phyloP scores from a whole-genome alignment of 1,140 invertebrate species.

The Aphelinus atriplicis region DNA sequence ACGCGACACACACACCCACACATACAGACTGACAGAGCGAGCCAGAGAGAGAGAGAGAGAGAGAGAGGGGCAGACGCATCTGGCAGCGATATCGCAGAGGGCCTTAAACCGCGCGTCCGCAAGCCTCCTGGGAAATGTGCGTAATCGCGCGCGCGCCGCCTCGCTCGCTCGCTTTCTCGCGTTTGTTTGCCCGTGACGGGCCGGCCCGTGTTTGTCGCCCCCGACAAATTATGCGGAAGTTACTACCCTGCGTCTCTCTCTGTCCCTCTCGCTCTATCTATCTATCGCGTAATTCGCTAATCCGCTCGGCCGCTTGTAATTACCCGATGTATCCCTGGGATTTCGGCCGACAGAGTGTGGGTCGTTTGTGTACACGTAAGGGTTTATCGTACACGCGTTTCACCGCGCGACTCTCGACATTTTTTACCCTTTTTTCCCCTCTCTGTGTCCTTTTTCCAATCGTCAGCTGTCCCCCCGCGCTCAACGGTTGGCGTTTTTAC shows the following conservation, averaged over 20 bases:
- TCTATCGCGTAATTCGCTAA: neutral
- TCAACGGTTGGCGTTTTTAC: too few species aligned
- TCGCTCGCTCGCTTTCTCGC: constrained; percentile 52
- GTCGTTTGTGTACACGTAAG: too few species aligned
- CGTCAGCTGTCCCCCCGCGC: too few species aligned
- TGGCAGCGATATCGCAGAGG: constrained; percentile 29
- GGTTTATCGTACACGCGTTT: too few species aligned
- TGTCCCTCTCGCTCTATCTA: neutral
- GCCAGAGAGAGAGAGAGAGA: constrained; percentile 8
- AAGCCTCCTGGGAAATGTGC: constrained; percentile 61
- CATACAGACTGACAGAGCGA: too few species aligned
- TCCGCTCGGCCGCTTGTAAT: too few species aligned
- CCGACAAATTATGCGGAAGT: constrained; percentile 16
- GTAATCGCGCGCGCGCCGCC: constrained; percentile 61
- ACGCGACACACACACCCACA: too few species aligned
- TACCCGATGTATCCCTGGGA: too few species aligned
- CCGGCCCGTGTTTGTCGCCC: constrained; percentile 5
- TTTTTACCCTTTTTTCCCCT: too few species aligned
- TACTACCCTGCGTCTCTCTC: neutral
- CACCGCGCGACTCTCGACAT: too few species aligned
- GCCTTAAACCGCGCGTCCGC: constrained; percentile 32
- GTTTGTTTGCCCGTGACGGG: constrained; percentile 56
- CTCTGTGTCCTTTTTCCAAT: too few species aligned
- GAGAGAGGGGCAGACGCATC: constrained; percentile 10
- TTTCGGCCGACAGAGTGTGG: too few species aligned